Evolutionary conservation across 2,888 invertebrate species (phyloP).

Genomic region (Rhyacophila evoluta): DNA sequence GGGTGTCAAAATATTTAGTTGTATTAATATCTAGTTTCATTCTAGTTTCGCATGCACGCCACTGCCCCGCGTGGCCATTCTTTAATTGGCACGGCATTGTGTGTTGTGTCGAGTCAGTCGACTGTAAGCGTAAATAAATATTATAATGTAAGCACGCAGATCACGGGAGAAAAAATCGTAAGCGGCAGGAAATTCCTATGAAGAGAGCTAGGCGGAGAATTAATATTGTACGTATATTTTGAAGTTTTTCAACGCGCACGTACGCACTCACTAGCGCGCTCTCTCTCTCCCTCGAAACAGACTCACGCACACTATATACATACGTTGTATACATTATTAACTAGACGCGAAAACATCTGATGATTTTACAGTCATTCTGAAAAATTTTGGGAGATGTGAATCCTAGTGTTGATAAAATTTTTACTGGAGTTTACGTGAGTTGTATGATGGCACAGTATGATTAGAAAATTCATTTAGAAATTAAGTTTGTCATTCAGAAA

Average conservation of each 20-base stretch:
- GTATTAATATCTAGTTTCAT: not conserved
- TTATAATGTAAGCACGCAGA: not conserved
- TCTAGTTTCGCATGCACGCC: not conserved
- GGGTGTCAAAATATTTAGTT: not conserved
- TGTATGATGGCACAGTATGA: too few relatives aligned
- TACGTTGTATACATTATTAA: too few relatives aligned
- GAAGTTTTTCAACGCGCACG: not conserved
- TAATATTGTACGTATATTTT: too few relatives aligned
- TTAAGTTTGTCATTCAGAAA: too few relatives aligned
- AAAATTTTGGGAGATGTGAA: too few relatives aligned
- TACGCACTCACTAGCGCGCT: not conserved
- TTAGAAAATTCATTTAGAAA: too few relatives aligned
- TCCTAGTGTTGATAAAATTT: too few relatives aligned
- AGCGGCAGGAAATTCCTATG: not conserved
- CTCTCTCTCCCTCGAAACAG: too few relatives aligned
- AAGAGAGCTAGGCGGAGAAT: not conserved
- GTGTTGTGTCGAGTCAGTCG: not conserved
- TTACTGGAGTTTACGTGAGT: too few relatives aligned
- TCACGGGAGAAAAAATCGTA: not conserved
- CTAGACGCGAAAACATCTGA: too few relatives aligned
- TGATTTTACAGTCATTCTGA: too few relatives aligned
- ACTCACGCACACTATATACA: too few relatives aligned
- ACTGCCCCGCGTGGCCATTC: not conserved
- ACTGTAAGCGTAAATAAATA: not conserved
- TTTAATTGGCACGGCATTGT: slow-evolving; percentile 5